A percentile compares a stretch with the other conserved stretches of the same genome.
Evolutionary conservation across 2,113 vertebrate species (phyloP).

Genomic region (Galeopterus variegatus): DNA sequence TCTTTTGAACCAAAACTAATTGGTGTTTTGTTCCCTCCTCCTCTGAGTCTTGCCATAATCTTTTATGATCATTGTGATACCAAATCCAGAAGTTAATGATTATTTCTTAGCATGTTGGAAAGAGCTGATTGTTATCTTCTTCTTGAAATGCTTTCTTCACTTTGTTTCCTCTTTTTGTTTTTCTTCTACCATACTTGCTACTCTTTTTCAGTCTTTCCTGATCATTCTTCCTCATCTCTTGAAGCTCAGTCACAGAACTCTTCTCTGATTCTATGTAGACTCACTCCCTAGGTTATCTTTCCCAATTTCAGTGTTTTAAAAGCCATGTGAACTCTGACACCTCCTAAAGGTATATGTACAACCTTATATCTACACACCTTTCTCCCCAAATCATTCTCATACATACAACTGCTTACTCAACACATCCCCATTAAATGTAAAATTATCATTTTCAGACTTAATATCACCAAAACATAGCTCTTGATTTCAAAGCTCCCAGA

Average conservation of each 20-base stretch:
- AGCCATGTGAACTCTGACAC: neutral
- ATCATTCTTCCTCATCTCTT: neutral
- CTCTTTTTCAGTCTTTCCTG: neutral
- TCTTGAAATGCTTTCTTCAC: neutral
- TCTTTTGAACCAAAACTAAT: neutral
- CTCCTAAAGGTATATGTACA: constrained; percentile 43
- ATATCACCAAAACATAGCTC: constrained; percentile 3
- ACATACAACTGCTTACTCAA: constrained; percentile 21
- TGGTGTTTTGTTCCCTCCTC: neutral
- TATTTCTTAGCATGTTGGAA: neutral
- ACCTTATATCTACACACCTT: neutral
- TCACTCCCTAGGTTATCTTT: neutral
- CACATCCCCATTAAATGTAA: neutral
- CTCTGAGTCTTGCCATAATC: neutral
- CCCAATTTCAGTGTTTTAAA: neutral
- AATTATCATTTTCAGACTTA: constrained; percentile 31
- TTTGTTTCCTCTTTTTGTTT: neutral
- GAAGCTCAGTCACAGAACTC: neutral
- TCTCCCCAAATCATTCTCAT: constrained; percentile 33
- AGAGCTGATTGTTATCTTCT: neutral
- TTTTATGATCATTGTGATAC: neutral
- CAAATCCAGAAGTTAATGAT: neutral
- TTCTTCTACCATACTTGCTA: neutral
- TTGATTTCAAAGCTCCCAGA: neutral
- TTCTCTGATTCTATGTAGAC: neutral